Conservation (phyloP, 1,140 invertebrate species). For the Calosoma granatense region DNA sequence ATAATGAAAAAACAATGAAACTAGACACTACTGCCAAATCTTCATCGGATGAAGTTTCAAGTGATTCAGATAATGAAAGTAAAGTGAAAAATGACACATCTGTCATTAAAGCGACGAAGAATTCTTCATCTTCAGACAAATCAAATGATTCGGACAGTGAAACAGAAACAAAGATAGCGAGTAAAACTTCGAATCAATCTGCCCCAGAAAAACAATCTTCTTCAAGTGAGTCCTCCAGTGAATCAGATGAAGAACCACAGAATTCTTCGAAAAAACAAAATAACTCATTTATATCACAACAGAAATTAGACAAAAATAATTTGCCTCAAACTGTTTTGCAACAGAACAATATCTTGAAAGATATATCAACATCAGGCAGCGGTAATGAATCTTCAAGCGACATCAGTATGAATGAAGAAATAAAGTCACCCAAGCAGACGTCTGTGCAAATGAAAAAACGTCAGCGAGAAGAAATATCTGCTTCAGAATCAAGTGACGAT, state of each 20-base stretch:
- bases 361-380: background rate
- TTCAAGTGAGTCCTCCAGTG: background rate
- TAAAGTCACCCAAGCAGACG: too few species aligned
- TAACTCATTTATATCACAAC: background rate
- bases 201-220: background rate
- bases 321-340: background rate
- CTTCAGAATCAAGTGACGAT: background rate
- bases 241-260: background rate
- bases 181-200: background rate
- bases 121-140: slow-evolving; percentile 3
- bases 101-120: too few species aligned
- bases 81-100: too few species aligned
- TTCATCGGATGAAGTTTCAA: background rate
- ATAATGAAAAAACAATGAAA: background rate
- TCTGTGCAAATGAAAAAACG: background rate
- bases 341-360: background rate
- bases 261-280: background rate
- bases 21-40: background rate
- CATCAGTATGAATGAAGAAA: background rate
- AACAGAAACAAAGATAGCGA: background rate
- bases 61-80: too few species aligned
- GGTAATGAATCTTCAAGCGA: background rate
- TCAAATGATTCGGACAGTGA: background rate
- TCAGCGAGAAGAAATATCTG: background rate
- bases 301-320: background rate